phyloP scores from a whole-genome alignment of 2,113 vertebrate species.

The Mobula birostris region DNA sequence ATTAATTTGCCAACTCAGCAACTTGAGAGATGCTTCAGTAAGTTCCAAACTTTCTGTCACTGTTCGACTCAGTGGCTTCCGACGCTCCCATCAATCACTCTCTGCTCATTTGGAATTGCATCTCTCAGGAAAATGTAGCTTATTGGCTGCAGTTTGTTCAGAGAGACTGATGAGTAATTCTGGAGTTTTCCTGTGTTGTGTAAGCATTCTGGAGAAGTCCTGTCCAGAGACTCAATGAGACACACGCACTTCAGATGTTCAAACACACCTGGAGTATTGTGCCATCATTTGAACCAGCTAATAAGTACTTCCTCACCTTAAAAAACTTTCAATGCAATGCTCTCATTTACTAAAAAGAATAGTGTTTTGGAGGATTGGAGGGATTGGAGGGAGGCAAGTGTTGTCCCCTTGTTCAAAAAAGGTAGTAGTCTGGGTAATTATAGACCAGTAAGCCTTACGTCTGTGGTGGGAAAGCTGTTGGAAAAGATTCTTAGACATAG shows the following conservation, averaged over 20 bases:
- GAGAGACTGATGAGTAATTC: not conserved
- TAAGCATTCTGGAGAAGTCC: not conserved
- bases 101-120: not conserved
- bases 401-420: too few species aligned
- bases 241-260: not conserved
- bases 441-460: too few species aligned
- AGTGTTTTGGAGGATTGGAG: too few species aligned
- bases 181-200: not conserved
- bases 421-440: too few species aligned
- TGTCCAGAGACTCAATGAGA: not conserved
- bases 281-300: too few species aligned
- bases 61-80: not conserved
- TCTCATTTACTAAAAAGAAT: constrained; percentile 8
- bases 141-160: not conserved
- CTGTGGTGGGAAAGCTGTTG: too few species aligned
- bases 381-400: too few species aligned
- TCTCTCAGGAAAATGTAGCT: not conserved
- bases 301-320: too few species aligned
- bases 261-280: not conserved
- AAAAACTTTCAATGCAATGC: not conserved
- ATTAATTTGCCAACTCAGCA: constrained; percentile 15
- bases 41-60: not conserved
- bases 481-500: too few species aligned
- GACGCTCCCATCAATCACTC: not conserved
- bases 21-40: not conserved